Conservation (phyloP, 2,113 vertebrate genomes). For the Romanogobio albipinnatus region DNA sequence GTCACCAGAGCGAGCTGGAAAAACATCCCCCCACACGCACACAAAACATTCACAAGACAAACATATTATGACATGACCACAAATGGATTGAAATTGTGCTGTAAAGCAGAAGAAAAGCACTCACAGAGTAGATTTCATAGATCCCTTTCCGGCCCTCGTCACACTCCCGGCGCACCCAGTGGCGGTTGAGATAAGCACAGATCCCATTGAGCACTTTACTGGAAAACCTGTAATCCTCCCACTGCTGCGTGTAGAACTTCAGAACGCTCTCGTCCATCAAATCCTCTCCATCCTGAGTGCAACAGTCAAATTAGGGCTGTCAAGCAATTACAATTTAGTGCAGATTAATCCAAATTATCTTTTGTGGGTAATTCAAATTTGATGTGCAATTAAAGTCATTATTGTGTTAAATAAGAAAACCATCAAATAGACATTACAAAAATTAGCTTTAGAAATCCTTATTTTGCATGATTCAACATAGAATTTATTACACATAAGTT, state of each 20-base stretch:
- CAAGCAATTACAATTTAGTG: no score
- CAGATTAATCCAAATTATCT: no score
- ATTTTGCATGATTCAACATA: no score
- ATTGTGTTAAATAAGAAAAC: no score
- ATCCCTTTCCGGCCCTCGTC: constrained; percentile 99
- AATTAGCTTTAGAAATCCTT: no score
- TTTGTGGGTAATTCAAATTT: no score
- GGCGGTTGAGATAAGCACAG: constrained; percentile 99
- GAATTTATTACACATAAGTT: no score
- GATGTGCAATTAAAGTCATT: no score
- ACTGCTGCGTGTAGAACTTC: constrained; percentile 99
- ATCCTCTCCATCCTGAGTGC: constrained; percentile 91
- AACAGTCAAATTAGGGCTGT: background rate
- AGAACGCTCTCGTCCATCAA: constrained; percentile 98
- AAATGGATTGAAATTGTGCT: background rate
- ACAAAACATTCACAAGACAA: background rate
- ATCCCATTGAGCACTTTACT: constrained; percentile 99
- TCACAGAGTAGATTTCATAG: constrained; percentile 98
- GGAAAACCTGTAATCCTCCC: constrained; percentile 99
- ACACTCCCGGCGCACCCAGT: constrained; percentile 98
- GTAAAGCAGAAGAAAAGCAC: constrained; percentile 34
- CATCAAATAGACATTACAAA: no score
- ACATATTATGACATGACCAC: constrained; percentile 47
- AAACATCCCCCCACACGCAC: background rate
- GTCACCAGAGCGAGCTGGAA: constrained; percentile 86